Conservation (phyloP, 2,113 vertebrate genomes). For the Bolborhynchus lineola region DNA sequence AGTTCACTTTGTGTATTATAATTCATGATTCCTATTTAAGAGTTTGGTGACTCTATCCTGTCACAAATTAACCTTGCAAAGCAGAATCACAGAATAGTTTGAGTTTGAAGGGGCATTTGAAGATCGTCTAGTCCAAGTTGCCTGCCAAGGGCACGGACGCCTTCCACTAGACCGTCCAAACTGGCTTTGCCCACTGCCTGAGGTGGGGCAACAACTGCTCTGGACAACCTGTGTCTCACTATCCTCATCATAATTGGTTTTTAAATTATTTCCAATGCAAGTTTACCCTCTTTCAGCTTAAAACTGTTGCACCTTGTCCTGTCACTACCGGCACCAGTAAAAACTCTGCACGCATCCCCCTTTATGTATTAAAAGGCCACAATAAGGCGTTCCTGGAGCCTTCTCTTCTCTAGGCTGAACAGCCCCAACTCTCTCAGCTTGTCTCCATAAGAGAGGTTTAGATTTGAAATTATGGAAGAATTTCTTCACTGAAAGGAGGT, state of each 20-base stretch:
- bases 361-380: neutral
- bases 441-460: neutral
- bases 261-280: neutral
- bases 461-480: neutral
- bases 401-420: neutral
- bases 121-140: neutral
- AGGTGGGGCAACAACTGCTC: neutral
- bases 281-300: neutral
- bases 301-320: neutral
- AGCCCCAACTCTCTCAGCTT: neutral
- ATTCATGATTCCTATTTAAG: neutral
- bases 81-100: neutral
- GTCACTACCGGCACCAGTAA: neutral
- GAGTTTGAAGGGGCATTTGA: neutral
- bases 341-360: neutral
- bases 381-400: neutral
- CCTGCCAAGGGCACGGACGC: neutral
- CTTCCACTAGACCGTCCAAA: rapidly evolving
- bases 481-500: neutral
- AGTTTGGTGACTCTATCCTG: neutral
- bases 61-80: neutral
- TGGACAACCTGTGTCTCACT: neutral
- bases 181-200: neutral
- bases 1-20: neutral
- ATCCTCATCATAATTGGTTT: rapidly evolving